Percentiles rank a stretch among this genome's conserved stretches.
Evolutionary conservation across 2,888 invertebrate genomes (phyloP).

Genomic region (Baccha elongata): DNA sequence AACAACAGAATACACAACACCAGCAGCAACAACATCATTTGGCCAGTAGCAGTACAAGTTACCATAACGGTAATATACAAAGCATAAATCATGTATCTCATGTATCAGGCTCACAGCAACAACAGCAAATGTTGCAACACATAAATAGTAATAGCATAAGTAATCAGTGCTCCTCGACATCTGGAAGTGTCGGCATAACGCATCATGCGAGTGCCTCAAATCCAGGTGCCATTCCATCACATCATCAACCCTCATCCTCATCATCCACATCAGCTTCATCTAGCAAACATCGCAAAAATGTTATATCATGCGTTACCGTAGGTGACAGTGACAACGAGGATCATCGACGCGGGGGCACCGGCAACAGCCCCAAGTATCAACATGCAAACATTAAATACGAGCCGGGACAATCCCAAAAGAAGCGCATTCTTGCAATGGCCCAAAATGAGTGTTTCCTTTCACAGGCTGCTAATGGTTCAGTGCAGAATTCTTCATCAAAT

Average conservation of each 20-base stretch:
- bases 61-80: constrained; percentile 73
- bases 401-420: constrained; percentile 92
- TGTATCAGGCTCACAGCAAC: constrained; percentile 67
- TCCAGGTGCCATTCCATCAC: constrained; percentile 58
- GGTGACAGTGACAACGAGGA: constrained; percentile 89
- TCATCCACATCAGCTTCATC: constrained; percentile 69
- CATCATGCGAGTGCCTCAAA: constrained; percentile 71
- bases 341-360: constrained; percentile 82
- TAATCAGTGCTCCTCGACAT: constrained; percentile 75
- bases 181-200: constrained; percentile 70
- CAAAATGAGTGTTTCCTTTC: constrained; percentile 89
- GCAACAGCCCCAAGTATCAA: constrained; percentile 77
- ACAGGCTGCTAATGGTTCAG: constrained; percentile 78
- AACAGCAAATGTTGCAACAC: constrained; percentile 73
- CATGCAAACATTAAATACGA: constrained; percentile 81
- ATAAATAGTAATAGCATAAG: constrained; percentile 67
- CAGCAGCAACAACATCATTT: constrained; percentile 74
- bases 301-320: constrained; percentile 90
- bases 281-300: constrained; percentile 86
- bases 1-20: constrained; percentile 73
- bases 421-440: constrained; percentile 93
- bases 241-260: constrained; percentile 64
- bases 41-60: constrained; percentile 68
- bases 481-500: constrained; percentile 44
- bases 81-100: constrained; percentile 69